Base-by-base conservation (phyloP, 2,797 vertebrate species). In the Crocidura indochinensis region DNA sequence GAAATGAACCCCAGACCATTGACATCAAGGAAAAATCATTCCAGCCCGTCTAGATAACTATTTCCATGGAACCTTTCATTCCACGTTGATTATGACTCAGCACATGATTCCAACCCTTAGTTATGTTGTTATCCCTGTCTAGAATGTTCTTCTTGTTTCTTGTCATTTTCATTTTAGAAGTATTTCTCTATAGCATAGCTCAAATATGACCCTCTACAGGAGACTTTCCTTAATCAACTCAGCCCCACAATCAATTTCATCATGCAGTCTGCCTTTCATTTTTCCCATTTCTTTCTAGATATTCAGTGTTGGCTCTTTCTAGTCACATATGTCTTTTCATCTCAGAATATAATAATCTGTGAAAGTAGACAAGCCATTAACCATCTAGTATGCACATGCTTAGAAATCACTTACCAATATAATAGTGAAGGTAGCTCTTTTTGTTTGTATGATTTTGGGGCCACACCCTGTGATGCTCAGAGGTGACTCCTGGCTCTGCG, bases 371-470 rank as follows among this genome's bases (percentile, higher is more conserved):
- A 49, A 29, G 20, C 20, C 62, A 62, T 91, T 19, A 83, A 31
- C 6, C 87, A 29, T 31, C 85, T 27, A 14, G n/a, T 71, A 77
- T 49, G 9, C 8, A 62, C 51, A 29, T 88, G 15, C 65, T 80
- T 38, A 44, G 10, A 69, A 80, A 88, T 79, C 82, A 73, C 11
- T 89, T 85, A 31, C 20, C 79, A n/a, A 46, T 46, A 87, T 92
- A 49, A 71, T 72, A 72, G 76, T 62, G 31, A 64, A 72, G 27
- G 22, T 68, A 44, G 65, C 44, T 15, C n/a, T 62, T 91, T 38
- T 38, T 38, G 38, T 38, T 38, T 38, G 38, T 2, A 2, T 38
- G 38, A 38, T 38, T 2, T 38, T 38, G 38, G 38, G 38, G 38
- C 38, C 38, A 38, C 38, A 38, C 38, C 38, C 2, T n/a, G 5